These are phyloP conservation scores for Hermatobates lingyangjiaoensis DNA, from an alignment of 1,140 invertebrate species.

Conservation along the genomic window DNA sequence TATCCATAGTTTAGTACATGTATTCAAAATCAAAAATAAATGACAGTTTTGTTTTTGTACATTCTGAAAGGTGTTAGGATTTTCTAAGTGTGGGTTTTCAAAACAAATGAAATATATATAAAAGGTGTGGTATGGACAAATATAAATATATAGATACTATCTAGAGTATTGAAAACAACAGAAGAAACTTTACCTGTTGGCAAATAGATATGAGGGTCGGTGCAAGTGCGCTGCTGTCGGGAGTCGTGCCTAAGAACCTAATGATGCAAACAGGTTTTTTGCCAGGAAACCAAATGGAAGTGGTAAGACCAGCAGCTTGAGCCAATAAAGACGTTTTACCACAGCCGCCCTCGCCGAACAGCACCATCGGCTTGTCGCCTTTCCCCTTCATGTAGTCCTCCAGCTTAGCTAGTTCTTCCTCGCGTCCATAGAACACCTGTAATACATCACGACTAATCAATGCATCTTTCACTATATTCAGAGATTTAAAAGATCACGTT, in stretches of 20 bases:
- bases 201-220: slow-evolving; percentile 89
- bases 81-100: no score
- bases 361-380: slow-evolving; percentile 72
- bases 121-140: no score
- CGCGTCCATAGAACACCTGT: slow-evolving; percentile 81
- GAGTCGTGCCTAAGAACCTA: slow-evolving; percentile 88
- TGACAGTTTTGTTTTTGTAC: no score
- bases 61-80: no score
- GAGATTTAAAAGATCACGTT: no score
- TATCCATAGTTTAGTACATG: no score
- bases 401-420: slow-evolving; percentile 66
- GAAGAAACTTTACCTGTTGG: slow-evolving; percentile 69
- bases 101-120: no score
- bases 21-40: no score
- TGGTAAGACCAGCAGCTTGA: slow-evolving; percentile 68
- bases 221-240: slow-evolving; percentile 83
- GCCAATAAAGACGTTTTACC: slow-evolving; percentile 92
- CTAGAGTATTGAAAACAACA: no score
- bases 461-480: no score
- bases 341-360: slow-evolving; percentile 90
- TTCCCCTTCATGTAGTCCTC: slow-evolving; percentile 69
- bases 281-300: slow-evolving; percentile 46
- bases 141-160: no score
- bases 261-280: slow-evolving; percentile 71
- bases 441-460: background rate